Base-by-base conservation (phyloP, 2,888 invertebrate genomes). In the Bombylius discolor region DNA sequence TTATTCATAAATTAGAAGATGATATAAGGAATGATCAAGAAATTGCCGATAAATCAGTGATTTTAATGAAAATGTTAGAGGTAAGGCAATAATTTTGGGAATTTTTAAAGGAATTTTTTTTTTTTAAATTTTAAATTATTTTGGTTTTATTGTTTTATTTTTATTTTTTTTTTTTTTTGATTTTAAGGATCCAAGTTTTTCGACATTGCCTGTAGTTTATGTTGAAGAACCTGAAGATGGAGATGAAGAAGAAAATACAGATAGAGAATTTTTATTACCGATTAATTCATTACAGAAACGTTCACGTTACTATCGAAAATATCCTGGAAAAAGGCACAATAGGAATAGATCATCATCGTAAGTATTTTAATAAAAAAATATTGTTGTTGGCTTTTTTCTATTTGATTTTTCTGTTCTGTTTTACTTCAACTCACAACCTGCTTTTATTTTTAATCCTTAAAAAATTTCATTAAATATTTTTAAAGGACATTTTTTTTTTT, bases 311-410 rank as follows among this genome's bases (percentile, higher is more conserved):
- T 81, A 80, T 66, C 75, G 81, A 59, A 78, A 79, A 61, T 81
- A 81, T 69, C 81, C 82, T 33, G 81, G 80, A 79, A 82, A 82
- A 65, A 74, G 81, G 51, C 80, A 81, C 64, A 80, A 78, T 58
- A 63, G 68, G 65, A 73, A 72, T 61, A 67, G 69, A 56, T 67
- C 23, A 56, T 67, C 23, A 23, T 23, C 69, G 74, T 75, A 63
- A 67, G 67, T 63, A 9, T 14, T 49, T 44, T 44, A 9, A 39
- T 2, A 39, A 39, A 39, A 9, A 9, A 39, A 11, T 39, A 39
- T 23, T 23, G 1, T 23, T 23, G 23, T 23, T 23, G 23, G 23
- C 23, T 23, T 23, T 23, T 1, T 23, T 1, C 3, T 23, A 23
- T 23, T 23, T 23, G 23, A 2, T 3, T 23, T 23, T 23, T 23